Base-by-base conservation (phyloP, 2,888 invertebrate genomes). In the Ochlodes sylvanus region DNA sequence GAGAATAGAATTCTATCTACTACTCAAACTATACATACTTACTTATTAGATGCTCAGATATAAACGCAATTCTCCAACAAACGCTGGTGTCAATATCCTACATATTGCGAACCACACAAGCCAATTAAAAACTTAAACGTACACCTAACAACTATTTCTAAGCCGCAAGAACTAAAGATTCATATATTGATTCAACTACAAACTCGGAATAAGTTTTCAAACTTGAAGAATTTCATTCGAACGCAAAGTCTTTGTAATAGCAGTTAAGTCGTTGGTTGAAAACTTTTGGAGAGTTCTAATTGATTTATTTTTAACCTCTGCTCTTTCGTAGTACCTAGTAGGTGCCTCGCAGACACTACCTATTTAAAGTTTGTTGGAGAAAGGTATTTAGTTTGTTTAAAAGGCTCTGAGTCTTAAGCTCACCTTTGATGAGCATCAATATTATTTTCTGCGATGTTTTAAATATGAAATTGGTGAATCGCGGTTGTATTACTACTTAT, bases 181-280 rank as follows among this genome's bases (percentile, higher is more conserved):
- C 55, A 57, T 63, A 57, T 63, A 52, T 63, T 41, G 55, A 47
- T 68, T 63, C 34, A 50, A 41, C 32, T 41, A 41, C 41, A 68
- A 63, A 58, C 68, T 56, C n/a, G 52, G 57, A 34, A 17, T 63
- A 32, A 58, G 52, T 50, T 69, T 66, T 60, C 56, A 75, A n/a
- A 75, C 73, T 73, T 72, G 34, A 58, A 66, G 75, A 76, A 76
- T 77, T 77, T 75, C 70, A 74, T 75, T 77, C 75, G 68, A 72
- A 74, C 70, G 69, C 58, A 68, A 70, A 74, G 71, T 75, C 72
- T 71, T 66, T 70, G 72, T 71, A 71, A 74, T 70, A 71, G 70
- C 64, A 68, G 72, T 73, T 73, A 72, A 73, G 72, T 70, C 71
- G 69, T 72, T 72, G 66, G 71, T 69, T 64, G 60, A 50, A 69